Conservation (phyloP, 64 coral and sea anemone species). For the Montipora capricornis region DNA sequence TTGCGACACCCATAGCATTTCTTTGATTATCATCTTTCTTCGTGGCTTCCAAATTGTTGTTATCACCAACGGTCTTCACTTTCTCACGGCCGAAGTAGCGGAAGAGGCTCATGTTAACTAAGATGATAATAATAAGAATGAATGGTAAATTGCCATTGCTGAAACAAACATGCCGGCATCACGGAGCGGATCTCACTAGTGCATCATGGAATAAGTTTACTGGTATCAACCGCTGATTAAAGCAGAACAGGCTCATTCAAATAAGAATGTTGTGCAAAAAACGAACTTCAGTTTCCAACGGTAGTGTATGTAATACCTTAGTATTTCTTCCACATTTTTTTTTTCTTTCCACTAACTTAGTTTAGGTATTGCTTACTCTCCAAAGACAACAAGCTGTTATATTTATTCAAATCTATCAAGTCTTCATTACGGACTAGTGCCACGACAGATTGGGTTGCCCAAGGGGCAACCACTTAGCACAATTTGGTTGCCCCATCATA, state of each 20-base stretch:
- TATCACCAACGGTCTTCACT: not conserved
- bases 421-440: not conserved
- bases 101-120: slow-evolving; percentile 22
- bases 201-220: slow-evolving; percentile 24
- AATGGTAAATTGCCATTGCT: not conserved
- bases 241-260: slow-evolving; percentile 13
- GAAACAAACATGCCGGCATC: slow-evolving; percentile 20
- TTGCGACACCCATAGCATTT: slow-evolving; percentile 7
- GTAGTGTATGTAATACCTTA: not conserved
- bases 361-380: slow-evolving; percentile 13
- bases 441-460: slow-evolving; percentile 11
- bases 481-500: not conserved
- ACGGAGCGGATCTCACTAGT: slow-evolving; percentile 24
- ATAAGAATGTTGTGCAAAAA: not conserved
- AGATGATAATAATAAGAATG: not conserved
- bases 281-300: not conserved
- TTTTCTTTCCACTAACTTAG: not conserved
- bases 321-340: slow-evolving; percentile 3
- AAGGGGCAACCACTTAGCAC: not conserved
- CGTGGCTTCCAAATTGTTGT: not conserved
- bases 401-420: slow-evolving; percentile 15
- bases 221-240: slow-evolving; percentile 11
- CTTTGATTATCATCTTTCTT: slow-evolving; percentile 17
- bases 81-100: slow-evolving; percentile 1
- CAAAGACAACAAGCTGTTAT: slow-evolving; percentile 5